These are phyloP conservation scores for Papilio xuthus DNA, from an alignment of 1,140 invertebrate species.

Conservation along the genomic window DNA sequence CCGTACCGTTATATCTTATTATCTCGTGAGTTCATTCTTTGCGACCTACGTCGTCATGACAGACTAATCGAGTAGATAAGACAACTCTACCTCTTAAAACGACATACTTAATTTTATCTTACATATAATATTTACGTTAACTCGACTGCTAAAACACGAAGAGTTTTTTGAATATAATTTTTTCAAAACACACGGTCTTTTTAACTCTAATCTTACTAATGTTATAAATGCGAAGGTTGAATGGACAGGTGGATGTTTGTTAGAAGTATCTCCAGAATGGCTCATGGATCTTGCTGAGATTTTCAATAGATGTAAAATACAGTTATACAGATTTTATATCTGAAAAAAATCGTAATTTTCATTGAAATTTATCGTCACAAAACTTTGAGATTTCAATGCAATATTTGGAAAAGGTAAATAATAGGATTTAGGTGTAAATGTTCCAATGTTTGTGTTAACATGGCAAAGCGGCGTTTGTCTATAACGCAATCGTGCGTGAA, in stretches of 20 bases:
- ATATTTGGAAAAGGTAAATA: background rate
- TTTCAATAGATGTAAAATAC: no score
- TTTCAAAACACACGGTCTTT: no score
- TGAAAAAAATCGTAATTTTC: background rate
- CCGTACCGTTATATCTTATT: no score
- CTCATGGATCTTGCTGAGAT: no score
- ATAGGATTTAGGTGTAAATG: background rate
- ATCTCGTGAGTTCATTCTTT: background rate
- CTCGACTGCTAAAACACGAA: background rate
- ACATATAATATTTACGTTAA: background rate
- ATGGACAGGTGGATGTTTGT: no score
- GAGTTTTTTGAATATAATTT: no score
- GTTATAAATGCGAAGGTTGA: no score
- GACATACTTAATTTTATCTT: conserved; percentile 4
- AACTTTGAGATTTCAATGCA: background rate
- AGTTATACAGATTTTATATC: no score
- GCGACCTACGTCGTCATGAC: background rate
- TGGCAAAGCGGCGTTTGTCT: background rate
- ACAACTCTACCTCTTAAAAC: background rate
- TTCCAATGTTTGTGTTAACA: background rate
- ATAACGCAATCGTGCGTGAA: conserved; percentile 1
- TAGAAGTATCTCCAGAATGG: no score
- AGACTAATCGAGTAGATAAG: background rate
- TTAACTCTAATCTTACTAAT: no score
- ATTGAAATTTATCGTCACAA: background rate